Evolutionary conservation across 2,113 vertebrate species (phyloP).

Genomic region (Orthonyx spaldingii): DNA sequence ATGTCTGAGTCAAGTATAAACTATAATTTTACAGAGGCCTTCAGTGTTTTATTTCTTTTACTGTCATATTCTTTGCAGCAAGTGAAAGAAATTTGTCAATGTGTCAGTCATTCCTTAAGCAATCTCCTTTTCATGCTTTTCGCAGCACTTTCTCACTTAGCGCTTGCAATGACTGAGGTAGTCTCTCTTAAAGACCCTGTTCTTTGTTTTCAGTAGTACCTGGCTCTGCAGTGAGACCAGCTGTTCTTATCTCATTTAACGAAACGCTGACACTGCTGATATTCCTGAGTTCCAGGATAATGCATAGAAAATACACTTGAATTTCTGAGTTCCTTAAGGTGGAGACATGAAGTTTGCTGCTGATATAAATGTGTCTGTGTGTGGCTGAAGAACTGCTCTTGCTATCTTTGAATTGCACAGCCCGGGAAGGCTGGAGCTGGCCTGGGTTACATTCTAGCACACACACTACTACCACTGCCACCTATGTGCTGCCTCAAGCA

Average conservation of each 20-base stretch:
- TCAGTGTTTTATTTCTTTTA: neutral
- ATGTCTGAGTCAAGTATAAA: neutral
- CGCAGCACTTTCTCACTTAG: neutral
- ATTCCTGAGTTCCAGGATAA: neutral
- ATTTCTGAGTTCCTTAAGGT: neutral
- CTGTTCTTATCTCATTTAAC: neutral
- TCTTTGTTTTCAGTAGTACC: neutral
- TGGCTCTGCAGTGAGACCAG: neutral
- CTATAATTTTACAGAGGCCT: neutral
- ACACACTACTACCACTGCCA: neutral
- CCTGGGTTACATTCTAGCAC: neutral
- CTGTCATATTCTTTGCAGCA: neutral
- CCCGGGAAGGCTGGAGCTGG: neutral
- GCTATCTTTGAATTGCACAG: neutral
- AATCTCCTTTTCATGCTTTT: neutral
- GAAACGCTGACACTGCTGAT: neutral
- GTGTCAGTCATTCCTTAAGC: conserved; percentile 3
- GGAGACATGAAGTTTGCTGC: neutral
- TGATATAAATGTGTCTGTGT: neutral
- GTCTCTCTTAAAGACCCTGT: neutral
- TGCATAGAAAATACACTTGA: neutral
- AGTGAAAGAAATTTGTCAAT: conserved; percentile 20
- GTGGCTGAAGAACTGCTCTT: neutral
- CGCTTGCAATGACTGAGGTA: neutral
- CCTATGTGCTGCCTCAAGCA: neutral